Evolutionary conservation across 2,797 vertebrate genomes (phyloP).

Genomic region (Halcyon leucocephala): DNA sequence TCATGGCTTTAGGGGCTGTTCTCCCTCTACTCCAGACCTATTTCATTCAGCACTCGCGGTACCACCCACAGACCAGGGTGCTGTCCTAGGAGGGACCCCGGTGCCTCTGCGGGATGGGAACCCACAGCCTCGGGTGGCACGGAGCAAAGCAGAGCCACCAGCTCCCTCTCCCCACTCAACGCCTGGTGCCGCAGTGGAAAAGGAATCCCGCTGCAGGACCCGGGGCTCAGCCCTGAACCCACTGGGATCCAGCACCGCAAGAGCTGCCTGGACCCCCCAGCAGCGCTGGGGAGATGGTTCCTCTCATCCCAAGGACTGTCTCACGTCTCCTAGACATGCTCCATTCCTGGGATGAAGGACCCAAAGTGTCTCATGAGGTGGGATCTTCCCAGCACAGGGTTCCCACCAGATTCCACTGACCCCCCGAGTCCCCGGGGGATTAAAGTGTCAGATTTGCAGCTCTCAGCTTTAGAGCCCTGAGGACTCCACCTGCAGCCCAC

Average conservation of each 20-base stretch:
- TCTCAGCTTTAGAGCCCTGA: fast-evolving
- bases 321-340: neutral
- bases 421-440: fast-evolving
- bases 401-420: neutral
- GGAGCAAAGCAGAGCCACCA: neutral
- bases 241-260: neutral
- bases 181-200: fast-evolving
- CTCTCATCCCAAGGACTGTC: neutral
- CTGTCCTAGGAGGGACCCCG: neutral
- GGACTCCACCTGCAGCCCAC: neutral
- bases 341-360: neutral
- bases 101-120: neutral
- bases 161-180: neutral
- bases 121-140: fast-evolving
- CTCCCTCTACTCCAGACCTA: neutral
- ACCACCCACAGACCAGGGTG: fast-evolving
- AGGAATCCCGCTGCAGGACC: fast-evolving
- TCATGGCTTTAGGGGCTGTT: fast-evolving
- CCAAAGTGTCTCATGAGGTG: neutral
- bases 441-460: neutral
- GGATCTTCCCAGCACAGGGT: neutral
- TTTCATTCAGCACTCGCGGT: neutral
- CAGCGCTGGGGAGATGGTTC: neutral
- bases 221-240: neutral
- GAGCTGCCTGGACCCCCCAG: neutral